Evolutionary conservation across 2,113 vertebrate species (phyloP).

Genomic region (Shinisaurus crocodilurus): DNA sequence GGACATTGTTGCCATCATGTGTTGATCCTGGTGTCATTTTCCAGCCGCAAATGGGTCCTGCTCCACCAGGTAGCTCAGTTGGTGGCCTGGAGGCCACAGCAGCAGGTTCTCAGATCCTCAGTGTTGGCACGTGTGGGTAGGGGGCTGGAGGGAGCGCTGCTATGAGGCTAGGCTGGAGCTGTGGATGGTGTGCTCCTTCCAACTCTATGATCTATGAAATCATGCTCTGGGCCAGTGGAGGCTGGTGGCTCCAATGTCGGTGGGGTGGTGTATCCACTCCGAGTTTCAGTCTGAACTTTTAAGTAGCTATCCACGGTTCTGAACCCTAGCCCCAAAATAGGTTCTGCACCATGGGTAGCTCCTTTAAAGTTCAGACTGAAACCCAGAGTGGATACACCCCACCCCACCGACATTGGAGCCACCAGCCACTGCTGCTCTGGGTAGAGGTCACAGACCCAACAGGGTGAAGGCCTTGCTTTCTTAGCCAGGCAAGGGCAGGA

Average conservation of each 20-base stretch:
- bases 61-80: neutral
- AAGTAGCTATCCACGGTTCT: no score
- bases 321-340: no score
- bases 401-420: no score
- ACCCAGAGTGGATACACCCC: no score
- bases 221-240: no score
- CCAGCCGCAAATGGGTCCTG: neutral
- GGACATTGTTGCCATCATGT: neutral
- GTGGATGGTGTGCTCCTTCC: neutral
- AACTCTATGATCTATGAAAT: no score
- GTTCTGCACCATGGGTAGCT: no score
- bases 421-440: no score
- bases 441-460: neutral
- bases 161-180: neutral
- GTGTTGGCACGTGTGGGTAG: neutral
- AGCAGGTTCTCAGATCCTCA: neutral
- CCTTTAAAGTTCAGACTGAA: no score
- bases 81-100: neutral
- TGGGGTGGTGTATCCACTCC: no score
- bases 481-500: neutral
- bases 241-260: no score
- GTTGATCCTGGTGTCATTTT: neutral
- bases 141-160: neutral
- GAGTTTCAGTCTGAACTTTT: no score
- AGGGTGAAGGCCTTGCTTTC: neutral